Conservation (phyloP, 35 echinoderm and acorn worm species). For the Apostichopus californicus region DNA sequence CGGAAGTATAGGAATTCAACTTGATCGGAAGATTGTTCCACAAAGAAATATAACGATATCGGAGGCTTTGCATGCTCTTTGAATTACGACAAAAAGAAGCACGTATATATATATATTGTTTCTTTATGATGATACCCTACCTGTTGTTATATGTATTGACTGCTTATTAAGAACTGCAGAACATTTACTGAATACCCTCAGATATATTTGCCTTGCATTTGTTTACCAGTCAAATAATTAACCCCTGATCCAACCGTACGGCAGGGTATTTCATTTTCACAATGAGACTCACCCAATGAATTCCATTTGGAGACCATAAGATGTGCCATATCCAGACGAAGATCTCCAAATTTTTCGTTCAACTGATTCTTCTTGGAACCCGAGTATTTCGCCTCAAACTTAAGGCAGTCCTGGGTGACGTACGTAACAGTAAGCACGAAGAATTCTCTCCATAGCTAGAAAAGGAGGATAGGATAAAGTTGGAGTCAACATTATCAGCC, state of each 20-base stretch:
- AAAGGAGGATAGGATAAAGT: not conserved
- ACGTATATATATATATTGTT: too few species aligned
- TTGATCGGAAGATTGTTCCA: too few species aligned
- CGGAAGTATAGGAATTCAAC: too few species aligned
- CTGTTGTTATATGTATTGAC: not conserved
- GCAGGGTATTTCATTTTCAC: not conserved
- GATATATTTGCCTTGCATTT: not conserved
- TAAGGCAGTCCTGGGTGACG: constrained; percentile 80
- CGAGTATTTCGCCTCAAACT: constrained; percentile 74
- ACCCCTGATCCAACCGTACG: not conserved
- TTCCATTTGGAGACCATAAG: constrained; percentile 81
- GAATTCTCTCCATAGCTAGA: constrained; percentile 79
- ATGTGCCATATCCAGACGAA: constrained; percentile 78
- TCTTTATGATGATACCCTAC: not conserved
- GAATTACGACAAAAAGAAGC: too few species aligned
- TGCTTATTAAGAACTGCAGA: not conserved
- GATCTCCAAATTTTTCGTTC: constrained; percentile 76
- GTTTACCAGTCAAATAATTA: not conserved
- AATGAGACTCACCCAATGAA: constrained; percentile 64
- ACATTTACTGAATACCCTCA: not conserved
- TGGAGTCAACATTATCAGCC: too few species aligned
- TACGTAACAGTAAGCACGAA: constrained; percentile 78
- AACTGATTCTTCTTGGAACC: constrained; percentile 65
- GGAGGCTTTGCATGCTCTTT: too few species aligned
- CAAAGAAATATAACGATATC: too few species aligned